phyloP scores from a whole-genome alignment of 2,888 invertebrate species.

The Drosophila mercatorum region DNA sequence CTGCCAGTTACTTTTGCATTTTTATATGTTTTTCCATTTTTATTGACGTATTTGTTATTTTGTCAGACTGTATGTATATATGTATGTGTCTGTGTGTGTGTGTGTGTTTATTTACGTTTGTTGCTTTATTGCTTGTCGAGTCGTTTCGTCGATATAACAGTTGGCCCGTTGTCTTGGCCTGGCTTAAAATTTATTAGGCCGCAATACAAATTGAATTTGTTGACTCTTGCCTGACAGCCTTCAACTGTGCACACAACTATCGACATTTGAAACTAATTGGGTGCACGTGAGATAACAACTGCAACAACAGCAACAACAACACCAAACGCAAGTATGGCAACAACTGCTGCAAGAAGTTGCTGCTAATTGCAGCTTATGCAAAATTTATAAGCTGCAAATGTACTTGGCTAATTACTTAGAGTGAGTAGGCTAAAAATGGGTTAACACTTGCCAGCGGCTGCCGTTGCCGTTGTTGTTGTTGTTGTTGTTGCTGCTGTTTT shows the following conservation, averaged over 20 bases:
- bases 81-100: background rate
- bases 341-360: constrained; percentile 39
- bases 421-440: constrained; percentile 66
- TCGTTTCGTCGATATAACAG: constrained; percentile 58
- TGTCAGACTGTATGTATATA: background rate
- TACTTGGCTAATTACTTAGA: constrained; percentile 74
- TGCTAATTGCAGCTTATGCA: constrained; percentile 65
- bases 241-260: constrained; percentile 28
- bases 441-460: constrained; percentile 68
- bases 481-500: background rate
- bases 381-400: constrained; percentile 69
- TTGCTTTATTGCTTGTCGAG: constrained; percentile 37
- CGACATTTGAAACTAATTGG: constrained; percentile 61
- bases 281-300: constrained; percentile 47
- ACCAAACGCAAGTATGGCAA: constrained; percentile 8
- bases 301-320: constrained; percentile 9
- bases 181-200: constrained; percentile 69
- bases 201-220: constrained; percentile 74
- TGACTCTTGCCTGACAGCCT: constrained; percentile 44
- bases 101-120: constrained; percentile 33
- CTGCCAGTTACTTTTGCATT: constrained; percentile 51
- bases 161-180: constrained; percentile 45
- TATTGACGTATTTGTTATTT: constrained; percentile 51
- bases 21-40: constrained; percentile 46
- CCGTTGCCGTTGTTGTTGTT: constrained; percentile 27